Evolutionary conservation across 2,888 invertebrate species (phyloP), one percentile per base, ranked within the genome.

Genomic region (Heliothis peltigera): DNA sequence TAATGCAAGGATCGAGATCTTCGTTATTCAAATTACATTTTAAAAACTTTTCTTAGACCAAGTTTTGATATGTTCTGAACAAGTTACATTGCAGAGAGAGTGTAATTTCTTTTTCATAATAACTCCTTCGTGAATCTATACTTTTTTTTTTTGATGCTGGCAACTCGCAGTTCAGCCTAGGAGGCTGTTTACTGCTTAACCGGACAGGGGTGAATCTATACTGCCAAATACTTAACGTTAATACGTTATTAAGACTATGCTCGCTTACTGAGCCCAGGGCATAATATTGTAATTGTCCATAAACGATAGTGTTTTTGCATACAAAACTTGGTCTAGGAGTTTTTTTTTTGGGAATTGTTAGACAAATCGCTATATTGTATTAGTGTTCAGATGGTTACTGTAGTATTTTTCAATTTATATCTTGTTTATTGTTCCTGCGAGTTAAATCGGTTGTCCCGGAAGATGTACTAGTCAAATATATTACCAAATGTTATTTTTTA

Each of bases 391-490:
- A 68, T 74, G 77, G 74, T 74, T 52, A 60, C 28, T 47, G 51
- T 55, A 68, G 75, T 51, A 47, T 70, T 57, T 48, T 70, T 64
- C 46, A 44, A 55, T 64, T 49, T 39, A 53, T 59, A 53, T 59
- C 57, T 70, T 51, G 52, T 75, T 57, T 70, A 64, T 68, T 63
- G 57, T 75, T 78, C 64, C 64, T 80, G 53, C 60, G 47, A 64
- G 60, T 70, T 54, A 59, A 51, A 47, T 70, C 59, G 69, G 73
- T 70, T 77, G 74, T 80, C 67, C 79, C 65, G 64, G 74, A 67
- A 62, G 61, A 77, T 82, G 51, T 86, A 83, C 90, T 90, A 91
- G 90, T 91, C 90, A 89, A 83, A 84, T 81, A 76, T 87, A 84
- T 83, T 87, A 89, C 88, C 87, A 89, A 89, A 88, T 84, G 77